phyloP scores from a whole-genome alignment of 2,888 invertebrate genomes.

The Rotaria magnacalcarata region DNA sequence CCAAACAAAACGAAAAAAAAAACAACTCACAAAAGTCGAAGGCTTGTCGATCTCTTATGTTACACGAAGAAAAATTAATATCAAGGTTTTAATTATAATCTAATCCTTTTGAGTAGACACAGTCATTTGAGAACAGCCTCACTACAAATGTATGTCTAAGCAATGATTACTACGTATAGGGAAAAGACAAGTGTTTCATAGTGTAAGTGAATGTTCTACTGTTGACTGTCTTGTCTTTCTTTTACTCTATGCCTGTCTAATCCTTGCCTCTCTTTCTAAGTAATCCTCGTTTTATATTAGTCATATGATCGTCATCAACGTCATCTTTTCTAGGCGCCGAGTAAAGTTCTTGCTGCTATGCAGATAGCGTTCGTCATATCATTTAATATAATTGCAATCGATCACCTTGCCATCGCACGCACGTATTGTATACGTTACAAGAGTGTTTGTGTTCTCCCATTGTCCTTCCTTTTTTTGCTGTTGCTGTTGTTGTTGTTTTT shows the following conservation, averaged over 20 bases:
- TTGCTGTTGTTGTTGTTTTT: background rate
- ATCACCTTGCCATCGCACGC: background rate
- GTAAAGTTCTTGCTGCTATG: background rate
- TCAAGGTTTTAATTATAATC: background rate
- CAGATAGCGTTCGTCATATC: background rate
- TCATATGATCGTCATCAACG: slow-evolving; percentile 7
- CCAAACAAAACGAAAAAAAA: background rate
- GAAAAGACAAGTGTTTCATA: background rate
- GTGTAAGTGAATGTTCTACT: background rate
- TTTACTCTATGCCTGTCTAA: background rate
- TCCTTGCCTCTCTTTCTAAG: slow-evolving; percentile 9
- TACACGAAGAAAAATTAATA: background rate
- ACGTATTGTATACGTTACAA: slow-evolving; percentile 11
- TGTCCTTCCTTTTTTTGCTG: background rate
- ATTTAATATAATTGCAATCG: background rate
- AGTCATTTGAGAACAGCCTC: background rate
- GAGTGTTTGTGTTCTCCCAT: background rate
- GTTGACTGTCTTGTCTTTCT: slow-evolving; percentile 29
- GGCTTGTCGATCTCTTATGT: too few species aligned
- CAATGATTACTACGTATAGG: background rate
- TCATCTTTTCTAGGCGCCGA: background rate
- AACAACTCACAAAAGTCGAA: background rate
- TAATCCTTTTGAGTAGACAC: background rate
- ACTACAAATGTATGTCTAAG: background rate
- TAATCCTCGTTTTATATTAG: background rate